phyloP scores from a whole-genome alignment of 2,113 vertebrate genomes.

The Eolophus roseicapilla region DNA sequence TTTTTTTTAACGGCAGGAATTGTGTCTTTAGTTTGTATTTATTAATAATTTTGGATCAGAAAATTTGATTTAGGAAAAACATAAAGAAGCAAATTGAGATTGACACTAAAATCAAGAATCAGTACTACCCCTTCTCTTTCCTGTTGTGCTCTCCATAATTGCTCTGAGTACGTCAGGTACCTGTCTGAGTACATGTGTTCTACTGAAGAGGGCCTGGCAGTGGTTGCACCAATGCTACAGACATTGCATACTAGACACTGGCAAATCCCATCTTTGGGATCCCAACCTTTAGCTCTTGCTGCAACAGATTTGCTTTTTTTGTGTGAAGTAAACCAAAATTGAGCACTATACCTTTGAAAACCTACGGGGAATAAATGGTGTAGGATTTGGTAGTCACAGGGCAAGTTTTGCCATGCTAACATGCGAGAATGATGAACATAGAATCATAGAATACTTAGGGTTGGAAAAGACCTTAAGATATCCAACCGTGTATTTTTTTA shows the following conservation, averaged over 20 bases:
- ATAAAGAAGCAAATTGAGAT: background rate
- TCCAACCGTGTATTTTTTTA: background rate
- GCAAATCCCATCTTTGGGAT: background rate
- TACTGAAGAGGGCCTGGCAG: background rate
- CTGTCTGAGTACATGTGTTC: background rate
- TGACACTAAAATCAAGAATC: background rate
- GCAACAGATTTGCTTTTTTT: background rate
- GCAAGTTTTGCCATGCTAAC: background rate
- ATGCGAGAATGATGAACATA: background rate
- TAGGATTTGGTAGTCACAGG: background rate
- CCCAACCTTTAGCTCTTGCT: background rate
- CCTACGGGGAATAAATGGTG: background rate
- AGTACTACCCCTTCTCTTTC: background rate
- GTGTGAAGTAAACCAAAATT: background rate
- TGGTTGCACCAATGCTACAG: background rate
- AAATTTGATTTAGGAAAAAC: background rate
- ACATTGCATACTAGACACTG: background rate
- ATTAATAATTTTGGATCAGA: background rate
- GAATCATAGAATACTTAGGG: background rate
- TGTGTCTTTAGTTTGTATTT: background rate
- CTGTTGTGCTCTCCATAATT: background rate
- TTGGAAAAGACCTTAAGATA: background rate
- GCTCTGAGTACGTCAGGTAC: background rate
- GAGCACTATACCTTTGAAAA: background rate
- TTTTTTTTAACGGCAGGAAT: background rate